These are phyloP conservation scores for Artibeus lituratus DNA, from an alignment of 2,797 vertebrate genomes.

Conservation along the genomic window DNA sequence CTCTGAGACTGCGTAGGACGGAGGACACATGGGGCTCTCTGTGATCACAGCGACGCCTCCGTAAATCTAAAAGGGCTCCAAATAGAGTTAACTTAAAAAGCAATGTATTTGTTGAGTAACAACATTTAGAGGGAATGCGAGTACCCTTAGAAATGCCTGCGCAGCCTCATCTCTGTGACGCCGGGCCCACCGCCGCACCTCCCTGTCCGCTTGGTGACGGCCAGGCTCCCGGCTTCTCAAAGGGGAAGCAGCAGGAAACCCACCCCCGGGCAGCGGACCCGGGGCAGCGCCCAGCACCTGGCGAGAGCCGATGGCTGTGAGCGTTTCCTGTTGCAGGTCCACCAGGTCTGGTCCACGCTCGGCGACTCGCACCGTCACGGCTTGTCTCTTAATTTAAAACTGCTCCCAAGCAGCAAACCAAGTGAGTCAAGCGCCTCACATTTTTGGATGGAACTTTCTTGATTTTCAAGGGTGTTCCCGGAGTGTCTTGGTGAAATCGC, in stretches of 20 bases:
- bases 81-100: background rate
- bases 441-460: background rate
- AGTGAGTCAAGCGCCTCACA: background rate
- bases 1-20: background rate
- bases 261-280: background rate
- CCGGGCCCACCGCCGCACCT: background rate
- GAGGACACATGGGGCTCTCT: fast-evolving
- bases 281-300: no score
- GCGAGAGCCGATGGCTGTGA: background rate
- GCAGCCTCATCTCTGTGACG: no score
- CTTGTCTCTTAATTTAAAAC: background rate
- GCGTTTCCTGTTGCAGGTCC: background rate
- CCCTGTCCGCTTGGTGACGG: background rate
- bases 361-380: background rate
- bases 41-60: background rate
- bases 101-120: background rate
- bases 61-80: background rate
- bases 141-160: background rate
- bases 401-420: background rate
- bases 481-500: background rate
- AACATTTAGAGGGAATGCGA: background rate
- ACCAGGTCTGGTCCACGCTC: background rate
- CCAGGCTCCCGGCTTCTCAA: background rate
- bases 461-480: background rate
- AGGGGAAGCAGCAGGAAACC: background rate